Base-by-base conservation (phyloP, 2,888 invertebrate genomes). In the Microctonus aethiopoides region DNA sequence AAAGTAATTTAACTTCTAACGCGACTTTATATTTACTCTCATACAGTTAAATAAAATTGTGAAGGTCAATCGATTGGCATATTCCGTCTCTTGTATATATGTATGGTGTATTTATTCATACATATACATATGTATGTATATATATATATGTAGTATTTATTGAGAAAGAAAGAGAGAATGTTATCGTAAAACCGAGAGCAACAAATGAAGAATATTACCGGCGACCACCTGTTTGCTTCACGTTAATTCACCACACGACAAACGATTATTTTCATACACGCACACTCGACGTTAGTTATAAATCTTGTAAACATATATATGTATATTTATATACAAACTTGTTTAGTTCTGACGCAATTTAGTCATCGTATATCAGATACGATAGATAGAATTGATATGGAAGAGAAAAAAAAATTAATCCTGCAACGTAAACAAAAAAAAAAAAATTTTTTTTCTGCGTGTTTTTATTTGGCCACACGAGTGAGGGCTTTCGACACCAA, bases 171-270 rank as follows among this genome's bases (percentile, higher is more conserved):
- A 39, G 57, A 22, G 46, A 62, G 24, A 41, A 39, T 4, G 34
- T 20, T 63, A 63, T 63, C 63, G 52, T 51, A 16, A 29, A 7
- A n/a, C 7, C 7, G 29, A 29, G 54, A 24, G 22, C 26, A 24
- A 26, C 24, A 22, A 26, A 29, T 61, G 36, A 46, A 46, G 46
- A 29, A 32, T 63, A 20, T 39, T 16, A 54, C 32, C 22, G 63
- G 52, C 52, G 52, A 63, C 63, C 63, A 63, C 63, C 63, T 63
- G 63, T 63, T 63, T 60, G 34, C 34, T 57, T 24, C 54, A 24
- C 46, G 46, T 46, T 46, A 46, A 46, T 46, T 46, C 46, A 46
- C 46, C 46, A 16, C 46, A 46, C 46, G 46, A 46, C 46, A 46
- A 46, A 46, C 16, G 46, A 46, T 46, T 46, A 46, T 46, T 46